Percentiles rank a stretch among this genome's conserved stretches.
Evolutionary conservation across 1,140 invertebrate species (phyloP).

Genomic region (Homarus americanus): DNA sequence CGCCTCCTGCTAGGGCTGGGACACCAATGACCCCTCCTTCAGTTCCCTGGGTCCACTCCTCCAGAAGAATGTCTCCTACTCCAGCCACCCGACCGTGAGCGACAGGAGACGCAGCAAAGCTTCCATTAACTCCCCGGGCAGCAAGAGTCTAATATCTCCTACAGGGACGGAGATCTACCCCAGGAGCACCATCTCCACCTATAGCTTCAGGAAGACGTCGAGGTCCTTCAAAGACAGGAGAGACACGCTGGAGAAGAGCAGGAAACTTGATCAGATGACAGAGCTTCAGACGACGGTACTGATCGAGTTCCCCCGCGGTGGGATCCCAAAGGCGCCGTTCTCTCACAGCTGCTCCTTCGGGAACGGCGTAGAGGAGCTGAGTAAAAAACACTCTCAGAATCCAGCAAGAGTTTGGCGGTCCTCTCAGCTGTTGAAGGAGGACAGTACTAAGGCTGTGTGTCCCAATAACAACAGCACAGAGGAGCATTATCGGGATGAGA

Average conservation of each 20-base stretch:
- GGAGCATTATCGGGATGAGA: not conserved
- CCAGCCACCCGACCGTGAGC: conserved; percentile 35
- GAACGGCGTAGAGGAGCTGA: not conserved
- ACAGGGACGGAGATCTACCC: not conserved
- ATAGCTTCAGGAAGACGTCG: conserved; percentile 48
- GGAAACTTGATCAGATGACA: not conserved
- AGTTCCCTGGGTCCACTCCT: conserved; percentile 38
- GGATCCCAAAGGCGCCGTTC: not conserved
- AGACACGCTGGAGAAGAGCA: not conserved
- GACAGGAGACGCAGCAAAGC: not conserved
- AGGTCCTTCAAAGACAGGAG: not conserved
- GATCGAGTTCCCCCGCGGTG: not conserved
- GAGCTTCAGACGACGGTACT: not conserved
- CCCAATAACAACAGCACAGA: not conserved
- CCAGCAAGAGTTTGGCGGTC: not conserved
- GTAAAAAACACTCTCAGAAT: not conserved
- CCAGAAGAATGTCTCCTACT: conserved; percentile 24
- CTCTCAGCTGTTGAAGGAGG: not conserved
- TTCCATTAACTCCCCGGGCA: conserved; percentile 27
- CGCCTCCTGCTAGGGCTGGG: not conserved
- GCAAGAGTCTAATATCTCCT: conserved; percentile 31
- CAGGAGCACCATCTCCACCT: conserved; percentile 37
- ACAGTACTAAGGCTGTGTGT: too few relatives aligned
- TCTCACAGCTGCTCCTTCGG: not conserved
- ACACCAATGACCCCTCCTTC: conserved; percentile 27